Percentiles rank a stretch among this genome's conserved stretches.
These are phyloP conservation scores for Rhynchophorus ferrugineus DNA, from an alignment of 1,140 invertebrate species.

Conservation along the genomic window DNA sequence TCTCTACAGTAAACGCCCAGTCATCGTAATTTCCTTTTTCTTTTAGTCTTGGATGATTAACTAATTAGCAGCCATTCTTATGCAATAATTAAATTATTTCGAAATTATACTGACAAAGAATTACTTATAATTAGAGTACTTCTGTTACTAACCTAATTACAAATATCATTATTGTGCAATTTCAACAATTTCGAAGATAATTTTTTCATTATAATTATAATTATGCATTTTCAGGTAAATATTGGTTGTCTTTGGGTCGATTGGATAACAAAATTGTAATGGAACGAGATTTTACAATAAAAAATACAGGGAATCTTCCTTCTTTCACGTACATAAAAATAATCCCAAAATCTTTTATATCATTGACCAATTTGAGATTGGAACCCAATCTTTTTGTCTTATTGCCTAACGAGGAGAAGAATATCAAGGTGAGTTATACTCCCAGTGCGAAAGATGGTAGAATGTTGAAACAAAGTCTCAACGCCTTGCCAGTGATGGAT, in stretches of 20 bases:
- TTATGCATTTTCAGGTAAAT: constrained; percentile 35
- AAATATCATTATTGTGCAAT: no score
- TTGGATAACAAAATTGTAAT: constrained; percentile 38
- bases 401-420: constrained; percentile 26
- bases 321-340: constrained; percentile 44
- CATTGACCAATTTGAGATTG: constrained; percentile 27
- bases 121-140: no score
- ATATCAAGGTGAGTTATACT: constrained; percentile 22
- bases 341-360: constrained; percentile 38
- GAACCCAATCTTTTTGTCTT: constrained; percentile 26
- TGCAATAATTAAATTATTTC: no score
- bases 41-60: no score
- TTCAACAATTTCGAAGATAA: no score
- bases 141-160: no score
- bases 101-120: no score
- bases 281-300: constrained; percentile 40
- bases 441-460: constrained; percentile 27
- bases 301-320: constrained; percentile 43
- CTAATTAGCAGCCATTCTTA: no score
- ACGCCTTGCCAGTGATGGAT: constrained; percentile 23
- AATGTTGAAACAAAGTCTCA: constrained; percentile 22
- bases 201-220: no score
- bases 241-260: constrained; percentile 45
- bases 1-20: no score
- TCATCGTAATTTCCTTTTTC: no score